A percentile compares a stretch with the other conserved stretches of the same genome.
Evolutionary conservation across 2,888 invertebrate genomes (phyloP).

Genomic region (Harpagoxenus sublaevis): DNA sequence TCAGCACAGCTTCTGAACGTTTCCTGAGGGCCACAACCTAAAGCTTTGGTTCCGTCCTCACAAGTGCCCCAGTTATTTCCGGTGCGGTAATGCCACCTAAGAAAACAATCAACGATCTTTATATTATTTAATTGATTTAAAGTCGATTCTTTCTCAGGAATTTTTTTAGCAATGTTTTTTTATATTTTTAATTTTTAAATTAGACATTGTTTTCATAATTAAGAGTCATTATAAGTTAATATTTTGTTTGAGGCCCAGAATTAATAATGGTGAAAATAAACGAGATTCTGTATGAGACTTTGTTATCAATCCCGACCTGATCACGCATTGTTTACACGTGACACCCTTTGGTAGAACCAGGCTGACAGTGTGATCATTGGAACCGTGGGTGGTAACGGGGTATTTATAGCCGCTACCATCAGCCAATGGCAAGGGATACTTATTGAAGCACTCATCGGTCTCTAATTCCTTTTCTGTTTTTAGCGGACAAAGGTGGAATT

Average conservation of each 20-base stretch:
- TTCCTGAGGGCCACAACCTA: conserved; percentile 88
- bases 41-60: conserved; percentile 80
- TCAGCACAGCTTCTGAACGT: conserved; percentile 87
- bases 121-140: not conserved
- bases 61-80: conserved; percentile 88
- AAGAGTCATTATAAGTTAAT: not conserved
- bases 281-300: not conserved
- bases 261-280: not conserved
- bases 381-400: not conserved
- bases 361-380: conserved; percentile 73
- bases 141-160: not conserved
- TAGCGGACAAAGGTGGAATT: conserved; percentile 87
- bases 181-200: not conserved
- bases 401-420: conserved; percentile 76
- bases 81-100: conserved; percentile 87
- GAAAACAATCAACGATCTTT: not conserved
- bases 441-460: conserved; percentile 87
- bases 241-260: not conserved
- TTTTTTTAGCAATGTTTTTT: not conserved
- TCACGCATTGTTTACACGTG: conserved; percentile 87
- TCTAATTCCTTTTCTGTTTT: conserved; percentile 84
- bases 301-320: conserved; percentile 80
- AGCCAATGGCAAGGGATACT: conserved; percentile 82
- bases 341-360: conserved; percentile 86
- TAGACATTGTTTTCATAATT: not conserved